Base-by-base conservation (phyloP, 2,113 vertebrate genomes). In the Tragelaphus strepsiceros region DNA sequence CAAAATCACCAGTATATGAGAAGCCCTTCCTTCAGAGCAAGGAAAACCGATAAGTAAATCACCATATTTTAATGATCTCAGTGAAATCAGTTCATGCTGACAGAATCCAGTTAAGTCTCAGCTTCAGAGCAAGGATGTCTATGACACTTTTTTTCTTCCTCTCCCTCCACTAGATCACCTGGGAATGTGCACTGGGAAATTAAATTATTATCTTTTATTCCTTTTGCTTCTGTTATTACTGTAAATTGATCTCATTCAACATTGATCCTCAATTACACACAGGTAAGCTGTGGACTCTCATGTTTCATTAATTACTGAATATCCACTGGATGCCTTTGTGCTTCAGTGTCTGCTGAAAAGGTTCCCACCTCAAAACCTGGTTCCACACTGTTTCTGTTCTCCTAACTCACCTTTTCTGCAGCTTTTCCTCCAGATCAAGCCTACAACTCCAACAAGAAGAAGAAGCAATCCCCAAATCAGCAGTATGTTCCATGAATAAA, bases 331-430 rank as follows among this genome's bases (percentile, higher is more conserved):
- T 53, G 28, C 22, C 35, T 93, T 21, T 12, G 6, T 32, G 15
- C 15, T 81, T 81, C 78, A 53, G 39, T 32, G 43, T 28, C 32
- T 59, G 28, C 43, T 78, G 74, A 80, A 91, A 71, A 97, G 4
- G 21, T 10, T 62, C 35, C 24, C 24, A 5, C n/a, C 0, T 5
- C 78, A 13, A 3, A 3, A 51, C 7, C 2, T 39, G 2, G 2
- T 49, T 46, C 32, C 17, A 35, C 1, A 0, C 74, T 51, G 49
- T 43, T 32, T 46, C 51, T 90, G 7, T 49, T 93, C 28, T 17
- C 43, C 15, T 61, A 8, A 74, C 78, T n/a, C 53, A 97, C 98
- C 91, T 71, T 86, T 96, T 21, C 30, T 6, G 24, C 1, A 2
- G 10, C 0, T 10, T 19, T n/a, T 94, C n/a, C 1, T 78, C 43